phyloP scores from a whole-genome alignment of 64 coral and sea anemone species.

The Actinia equina region DNA sequence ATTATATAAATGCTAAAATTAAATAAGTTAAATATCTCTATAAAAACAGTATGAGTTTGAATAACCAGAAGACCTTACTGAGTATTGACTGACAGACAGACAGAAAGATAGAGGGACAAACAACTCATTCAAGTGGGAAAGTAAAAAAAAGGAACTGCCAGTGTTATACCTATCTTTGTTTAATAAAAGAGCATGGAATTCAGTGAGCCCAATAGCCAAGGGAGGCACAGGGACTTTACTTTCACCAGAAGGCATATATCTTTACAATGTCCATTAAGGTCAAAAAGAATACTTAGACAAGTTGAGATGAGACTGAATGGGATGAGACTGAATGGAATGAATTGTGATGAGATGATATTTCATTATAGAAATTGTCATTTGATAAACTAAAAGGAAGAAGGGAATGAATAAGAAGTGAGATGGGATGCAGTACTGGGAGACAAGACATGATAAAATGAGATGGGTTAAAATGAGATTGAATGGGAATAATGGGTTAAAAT shows the following conservation, averaged over 20 bases:
- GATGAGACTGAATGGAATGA: background rate
- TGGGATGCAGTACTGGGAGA: too few relatives aligned
- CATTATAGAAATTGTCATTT: too few relatives aligned
- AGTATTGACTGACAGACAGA: too few relatives aligned
- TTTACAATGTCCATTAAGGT: background rate
- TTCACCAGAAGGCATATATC: conserved; percentile 45
- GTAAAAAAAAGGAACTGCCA: background rate
- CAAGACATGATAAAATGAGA: background rate
- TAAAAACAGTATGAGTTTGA: too few relatives aligned
- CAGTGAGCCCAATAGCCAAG: conserved; percentile 77
- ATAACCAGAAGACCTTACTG: too few relatives aligned
- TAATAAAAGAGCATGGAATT: conserved; percentile 92
- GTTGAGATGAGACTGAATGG: background rate
- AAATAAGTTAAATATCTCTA: too few relatives aligned
- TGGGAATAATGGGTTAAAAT: background rate
- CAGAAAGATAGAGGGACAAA: too few relatives aligned
- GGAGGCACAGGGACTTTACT: conserved; percentile 34
- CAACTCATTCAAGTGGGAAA: background rate
- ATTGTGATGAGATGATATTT: background rate
- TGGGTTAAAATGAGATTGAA: background rate
- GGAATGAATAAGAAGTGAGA: too few relatives aligned
- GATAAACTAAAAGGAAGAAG: too few relatives aligned
- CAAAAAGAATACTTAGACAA: background rate
- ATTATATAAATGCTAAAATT: too few relatives aligned
- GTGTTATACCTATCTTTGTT: conserved; percentile 64